Evolutionary conservation across 35 echinoderm and acorn worm genomes (phyloP).

Genomic region (Hemicentrotus pulcherrimus): DNA sequence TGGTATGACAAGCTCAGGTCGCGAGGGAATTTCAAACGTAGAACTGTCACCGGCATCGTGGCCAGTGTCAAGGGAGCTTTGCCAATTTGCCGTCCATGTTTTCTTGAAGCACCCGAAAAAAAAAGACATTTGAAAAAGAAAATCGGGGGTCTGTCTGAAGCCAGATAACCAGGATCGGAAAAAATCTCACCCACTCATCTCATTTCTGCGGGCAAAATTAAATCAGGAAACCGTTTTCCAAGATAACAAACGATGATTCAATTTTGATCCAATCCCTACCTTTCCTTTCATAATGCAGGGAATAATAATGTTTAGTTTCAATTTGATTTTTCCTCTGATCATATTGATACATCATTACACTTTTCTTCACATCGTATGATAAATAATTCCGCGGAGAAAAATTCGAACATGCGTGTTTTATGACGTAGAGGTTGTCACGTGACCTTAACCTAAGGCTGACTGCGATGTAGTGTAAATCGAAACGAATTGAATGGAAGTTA

Average conservation of each 20-base stretch:
- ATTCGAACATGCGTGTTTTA: background rate
- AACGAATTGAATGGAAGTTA: background rate
- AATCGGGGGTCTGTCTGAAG: conserved; percentile 9
- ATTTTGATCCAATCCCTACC: background rate
- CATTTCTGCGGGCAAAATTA: conserved; percentile 35
- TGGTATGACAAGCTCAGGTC: conserved; percentile 28
- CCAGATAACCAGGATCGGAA: conserved; percentile 28
- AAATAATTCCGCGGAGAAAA: background rate
- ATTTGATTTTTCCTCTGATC: conserved; percentile 39
- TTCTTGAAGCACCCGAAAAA: background rate
- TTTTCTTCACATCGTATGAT: background rate
- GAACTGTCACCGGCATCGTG: background rate
- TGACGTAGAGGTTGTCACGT: background rate
- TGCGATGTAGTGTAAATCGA: background rate
- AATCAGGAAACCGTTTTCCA: conserved; percentile 32
- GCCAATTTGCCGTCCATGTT: conserved; percentile 26
- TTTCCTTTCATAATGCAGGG: background rate
- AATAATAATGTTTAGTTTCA: conserved; percentile 28
- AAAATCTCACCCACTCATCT: conserved; percentile 35
- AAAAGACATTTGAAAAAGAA: background rate
- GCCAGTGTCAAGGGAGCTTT: conserved; percentile 5
- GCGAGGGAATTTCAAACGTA: conserved; percentile 29
- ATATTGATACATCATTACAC: background rate
- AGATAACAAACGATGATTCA: conserved; percentile 43
- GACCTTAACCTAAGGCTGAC: background rate